Evolutionary conservation across 2,888 invertebrate genomes (phyloP), one percentile per base, ranked within the genome.

Genomic region (Sepiola atlantica): DNA sequence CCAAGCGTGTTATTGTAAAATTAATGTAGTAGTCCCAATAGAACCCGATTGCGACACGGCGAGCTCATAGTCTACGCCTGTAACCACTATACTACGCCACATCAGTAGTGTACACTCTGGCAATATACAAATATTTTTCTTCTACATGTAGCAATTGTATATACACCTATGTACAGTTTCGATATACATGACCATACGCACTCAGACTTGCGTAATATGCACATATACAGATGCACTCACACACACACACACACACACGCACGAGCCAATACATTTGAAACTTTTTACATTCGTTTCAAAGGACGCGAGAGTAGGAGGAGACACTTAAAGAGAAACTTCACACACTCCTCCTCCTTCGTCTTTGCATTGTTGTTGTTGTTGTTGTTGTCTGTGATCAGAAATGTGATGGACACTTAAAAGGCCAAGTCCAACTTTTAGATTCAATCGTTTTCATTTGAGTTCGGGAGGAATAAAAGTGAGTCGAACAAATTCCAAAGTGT

Each of bases 391-490:
- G 77, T 77, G 77, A 77, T 77, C 77, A 77, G 77, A 77, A 77
- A 77, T 77, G 77, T 77, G 77, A 77, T 77, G 77, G 77, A 77
- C 77, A 77, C n/a, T 77, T 77, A n/a, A 32, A 45, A 77, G 77
- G n/a, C 77, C n/a, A n/a, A 77, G 77, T 77, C 77, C n/a, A 77
- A 77, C 77, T 77, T 77, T 77, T 77, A 77, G 32, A 14, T 77
- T 77, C 77, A n/a, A 14, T 77, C n/a, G 77, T 77, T 77, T 45
- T 45, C 45, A n/a, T 18, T 77, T 14, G 77, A 77, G 77, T 77
- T 32, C n/a, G n/a, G 61, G 28, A 61, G 32, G 14, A 77, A 32
- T 45, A 45, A 77, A 77, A n/a, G n/a, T 4, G 18, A n/a, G 32
- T 14, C 77, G 16, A 77, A 77, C 77, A 77, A 77, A 77, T n/a